A percentile compares a stretch with the other conserved stretches of the same genome.
Evolutionary conservation across 1,140 invertebrate species (phyloP).

Genomic region (Gerris buenoi): DNA sequence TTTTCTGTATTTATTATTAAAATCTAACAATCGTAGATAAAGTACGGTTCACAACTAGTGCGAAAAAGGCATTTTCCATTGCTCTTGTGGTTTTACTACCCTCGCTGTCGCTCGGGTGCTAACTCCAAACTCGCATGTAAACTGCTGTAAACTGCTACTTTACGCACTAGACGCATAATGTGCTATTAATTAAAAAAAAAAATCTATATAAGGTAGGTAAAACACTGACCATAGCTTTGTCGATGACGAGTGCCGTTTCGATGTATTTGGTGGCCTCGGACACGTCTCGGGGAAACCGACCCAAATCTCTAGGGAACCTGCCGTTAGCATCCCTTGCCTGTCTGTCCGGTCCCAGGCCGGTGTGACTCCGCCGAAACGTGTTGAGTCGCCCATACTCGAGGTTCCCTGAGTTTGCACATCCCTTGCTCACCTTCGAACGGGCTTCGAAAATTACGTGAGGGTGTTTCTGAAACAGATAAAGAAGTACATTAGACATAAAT

Average conservation of each 20-base stretch:
- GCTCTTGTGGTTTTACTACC: no score
- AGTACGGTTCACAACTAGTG: no score
- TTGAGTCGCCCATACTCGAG: constrained; percentile 46
- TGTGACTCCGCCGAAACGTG: constrained; percentile 25
- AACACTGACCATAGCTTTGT: constrained; percentile 70
- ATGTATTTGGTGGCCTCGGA: constrained; percentile 79
- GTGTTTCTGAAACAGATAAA: constrained; percentile 62
- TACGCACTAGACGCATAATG: no score
- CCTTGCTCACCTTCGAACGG: constrained; percentile 65
- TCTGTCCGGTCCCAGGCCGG: background rate
- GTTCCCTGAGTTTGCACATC: constrained; percentile 65
- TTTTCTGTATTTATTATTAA: no score
- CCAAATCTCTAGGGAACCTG: background rate
- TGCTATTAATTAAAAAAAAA: no score
- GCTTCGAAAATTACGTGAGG: constrained; percentile 91
- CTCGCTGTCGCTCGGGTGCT: no score
- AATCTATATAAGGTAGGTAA: no score
- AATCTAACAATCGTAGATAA: no score
- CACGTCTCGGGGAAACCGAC: constrained; percentile 37
- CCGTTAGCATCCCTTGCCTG: background rate
- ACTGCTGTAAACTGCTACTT: no score
- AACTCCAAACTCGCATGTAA: no score
- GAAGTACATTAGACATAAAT: background rate
- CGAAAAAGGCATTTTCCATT: no score
- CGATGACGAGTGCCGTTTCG: constrained; percentile 78